Percentiles rank a stretch among this genome's conserved stretches.
These are phyloP conservation scores for Callopanchax toddi DNA, from an alignment of 2,113 vertebrate species.

Conservation along the genomic window DNA sequence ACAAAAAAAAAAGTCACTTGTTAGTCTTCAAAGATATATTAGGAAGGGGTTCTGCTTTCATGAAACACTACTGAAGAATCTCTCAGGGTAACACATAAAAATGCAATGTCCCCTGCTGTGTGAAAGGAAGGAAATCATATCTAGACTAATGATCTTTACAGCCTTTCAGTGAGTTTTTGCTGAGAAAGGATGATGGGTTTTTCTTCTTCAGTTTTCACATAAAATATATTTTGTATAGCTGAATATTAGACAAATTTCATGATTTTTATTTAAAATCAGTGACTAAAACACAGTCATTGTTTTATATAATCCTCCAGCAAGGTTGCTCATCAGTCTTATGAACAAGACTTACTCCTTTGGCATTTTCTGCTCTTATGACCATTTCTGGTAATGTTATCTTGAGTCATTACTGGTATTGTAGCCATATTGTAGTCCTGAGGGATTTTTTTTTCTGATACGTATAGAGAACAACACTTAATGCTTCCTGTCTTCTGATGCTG, in stretches of 20 bases:
- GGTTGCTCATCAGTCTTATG: slow-evolving; percentile 27
- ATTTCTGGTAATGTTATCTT: slow-evolving; percentile 38
- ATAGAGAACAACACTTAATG: slow-evolving; percentile 39
- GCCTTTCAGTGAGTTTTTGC: slow-evolving; percentile 8
- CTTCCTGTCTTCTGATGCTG: slow-evolving; percentile 53
- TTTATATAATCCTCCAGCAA: slow-evolving; percentile 29
- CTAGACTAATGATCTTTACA: slow-evolving; percentile 49
- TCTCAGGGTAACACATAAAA: slow-evolving; percentile 28
- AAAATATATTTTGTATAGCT: slow-evolving; percentile 45
- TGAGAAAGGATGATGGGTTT: no score
- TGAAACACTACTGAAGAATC: slow-evolving; percentile 20
- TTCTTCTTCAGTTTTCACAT: slow-evolving; percentile 33
- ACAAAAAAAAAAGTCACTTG: slow-evolving; percentile 13
- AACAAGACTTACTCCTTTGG: slow-evolving; percentile 32
- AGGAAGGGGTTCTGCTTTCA: slow-evolving; percentile 22
- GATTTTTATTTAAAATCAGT: slow-evolving; percentile 47
- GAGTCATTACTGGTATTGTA: slow-evolving; percentile 54
- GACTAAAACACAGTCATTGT: slow-evolving; percentile 36
- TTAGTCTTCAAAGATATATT: slow-evolving; percentile 50
- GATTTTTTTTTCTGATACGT: slow-evolving; percentile 36
- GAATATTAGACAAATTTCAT: slow-evolving; percentile 53
- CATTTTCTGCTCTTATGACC: slow-evolving; percentile 25
- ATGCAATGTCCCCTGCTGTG: slow-evolving; percentile 20
- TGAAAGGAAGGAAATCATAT: slow-evolving; percentile 6
- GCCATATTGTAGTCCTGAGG: slow-evolving; percentile 51